Percentiles rank a stretch among this genome's conserved stretches.
phyloP scores from a whole-genome alignment of 2,888 invertebrate species.

The Abscondita cerata region DNA sequence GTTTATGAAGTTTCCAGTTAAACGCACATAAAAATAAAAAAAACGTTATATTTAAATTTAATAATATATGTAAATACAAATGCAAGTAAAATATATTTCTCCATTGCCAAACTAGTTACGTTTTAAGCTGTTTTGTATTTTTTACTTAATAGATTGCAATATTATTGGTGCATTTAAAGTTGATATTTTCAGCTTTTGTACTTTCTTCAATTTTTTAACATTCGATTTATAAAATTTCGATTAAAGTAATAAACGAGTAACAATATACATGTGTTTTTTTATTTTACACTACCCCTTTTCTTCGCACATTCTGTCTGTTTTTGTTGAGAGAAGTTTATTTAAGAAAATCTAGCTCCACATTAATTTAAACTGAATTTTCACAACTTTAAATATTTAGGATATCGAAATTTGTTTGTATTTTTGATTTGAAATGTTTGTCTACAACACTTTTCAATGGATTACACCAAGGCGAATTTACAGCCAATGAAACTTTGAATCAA shows the following conservation, averaged over 20 bases:
- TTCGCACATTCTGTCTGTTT: no score
- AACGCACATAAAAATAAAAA: constrained; percentile 12
- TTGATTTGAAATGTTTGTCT: no score
- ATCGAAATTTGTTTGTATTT: no score
- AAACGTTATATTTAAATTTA: constrained; percentile 27
- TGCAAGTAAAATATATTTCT: constrained; percentile 24
- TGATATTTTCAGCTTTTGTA: constrained; percentile 32
- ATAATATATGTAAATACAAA: constrained; percentile 31
- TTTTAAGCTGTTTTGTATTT: constrained; percentile 27
- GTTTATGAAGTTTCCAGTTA: constrained; percentile 24
- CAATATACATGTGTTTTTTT: background rate
- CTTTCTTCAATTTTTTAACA: constrained; percentile 29
- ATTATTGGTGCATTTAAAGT: constrained; percentile 20
- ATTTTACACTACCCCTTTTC: background rate
- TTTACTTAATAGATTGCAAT: constrained; percentile 24
- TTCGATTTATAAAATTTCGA: constrained; percentile 31
- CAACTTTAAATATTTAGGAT: no score
- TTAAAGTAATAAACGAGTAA: constrained; percentile 20
- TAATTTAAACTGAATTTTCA: no score
- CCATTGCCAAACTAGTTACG: constrained; percentile 32
- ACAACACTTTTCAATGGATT: no score
- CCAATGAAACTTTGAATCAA: no score
- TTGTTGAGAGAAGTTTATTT: no score
- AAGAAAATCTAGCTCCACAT: no score
- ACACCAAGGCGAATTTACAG: no score